A percentile compares a stretch with the other conserved stretches of the same genome.
These are phyloP conservation scores for Uloborus diversus DNA, from an alignment of 1,140 invertebrate genomes.

Conservation along the genomic window DNA sequence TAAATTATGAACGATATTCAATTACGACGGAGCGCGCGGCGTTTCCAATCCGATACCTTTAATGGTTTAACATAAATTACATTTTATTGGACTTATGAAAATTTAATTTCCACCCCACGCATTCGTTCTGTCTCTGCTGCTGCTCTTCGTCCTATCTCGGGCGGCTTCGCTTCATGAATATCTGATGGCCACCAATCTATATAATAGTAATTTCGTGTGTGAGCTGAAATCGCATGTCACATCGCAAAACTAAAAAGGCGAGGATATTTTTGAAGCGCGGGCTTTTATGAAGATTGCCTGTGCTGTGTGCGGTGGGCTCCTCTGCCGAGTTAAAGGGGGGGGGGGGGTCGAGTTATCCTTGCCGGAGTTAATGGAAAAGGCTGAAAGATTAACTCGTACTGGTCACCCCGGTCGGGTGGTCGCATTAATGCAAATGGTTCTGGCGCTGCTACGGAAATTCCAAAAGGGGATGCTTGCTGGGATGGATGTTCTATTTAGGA, in stretches of 20 bases:
- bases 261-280: slow-evolving; percentile 30
- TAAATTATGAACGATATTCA: slow-evolving; percentile 58
- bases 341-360: slow-evolving; percentile 2
- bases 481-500: too few relatives aligned
- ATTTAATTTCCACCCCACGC: slow-evolving; percentile 53
- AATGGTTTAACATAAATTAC: slow-evolving; percentile 58
- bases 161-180: slow-evolving; percentile 37
- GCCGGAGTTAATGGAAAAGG: slow-evolving; percentile 22
- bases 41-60: slow-evolving; percentile 23
- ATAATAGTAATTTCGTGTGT: slow-evolving; percentile 42
- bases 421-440: slow-evolving; percentile 49
- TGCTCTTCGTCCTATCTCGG: neutral
- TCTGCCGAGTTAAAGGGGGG: slow-evolving; percentile 33
- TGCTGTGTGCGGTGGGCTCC: slow-evolving; percentile 27
- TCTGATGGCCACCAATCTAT: slow-evolving; percentile 50
- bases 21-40: slow-evolving; percentile 26
- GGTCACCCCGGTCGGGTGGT: slow-evolving; percentile 13
- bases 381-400: slow-evolving; percentile 51
- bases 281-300: slow-evolving; percentile 47
- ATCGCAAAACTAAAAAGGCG: neutral
- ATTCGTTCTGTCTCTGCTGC: too few relatives aligned
- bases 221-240: neutral
- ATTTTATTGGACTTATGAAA: slow-evolving; percentile 57
- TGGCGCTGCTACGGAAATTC: slow-evolving; percentile 15
- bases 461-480: too few relatives aligned